Evolutionary conservation across 2,113 vertebrate species (phyloP).

Genomic region (Rhabdomys dilectus): DNA sequence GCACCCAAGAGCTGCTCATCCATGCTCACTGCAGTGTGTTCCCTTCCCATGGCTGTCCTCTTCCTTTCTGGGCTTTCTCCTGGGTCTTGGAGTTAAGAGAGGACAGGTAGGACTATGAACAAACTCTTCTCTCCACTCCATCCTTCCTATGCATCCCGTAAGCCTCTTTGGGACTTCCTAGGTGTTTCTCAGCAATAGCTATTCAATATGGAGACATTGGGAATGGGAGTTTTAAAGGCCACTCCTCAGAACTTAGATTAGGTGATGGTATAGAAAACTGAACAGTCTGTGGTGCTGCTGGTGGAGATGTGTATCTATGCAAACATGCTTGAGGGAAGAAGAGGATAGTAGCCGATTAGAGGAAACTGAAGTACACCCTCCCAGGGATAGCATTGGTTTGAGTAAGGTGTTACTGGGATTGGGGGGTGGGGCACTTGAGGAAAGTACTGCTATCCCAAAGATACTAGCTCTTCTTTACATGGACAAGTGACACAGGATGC

Average conservation of each 20-base stretch:
- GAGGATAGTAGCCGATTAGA: not conserved
- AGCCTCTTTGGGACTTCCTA: not conserved
- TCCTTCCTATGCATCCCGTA: not conserved
- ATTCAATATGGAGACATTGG: not conserved
- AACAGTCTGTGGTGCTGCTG: not conserved
- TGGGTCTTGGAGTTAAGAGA: not conserved
- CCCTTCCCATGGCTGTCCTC: not conserved
- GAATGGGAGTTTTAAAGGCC: not conserved
- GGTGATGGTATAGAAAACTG: not conserved
- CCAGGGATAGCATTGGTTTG: not conserved
- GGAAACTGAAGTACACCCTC: fast-evolving
- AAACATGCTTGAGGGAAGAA: not conserved
- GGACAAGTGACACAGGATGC: not conserved
- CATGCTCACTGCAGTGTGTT: not conserved
- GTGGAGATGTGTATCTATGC: fast-evolving
- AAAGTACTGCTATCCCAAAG: not conserved
- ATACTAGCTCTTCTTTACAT: not conserved
- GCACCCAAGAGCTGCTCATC: fast-evolving
- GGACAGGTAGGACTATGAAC: not conserved
- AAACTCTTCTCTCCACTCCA: not conserved
- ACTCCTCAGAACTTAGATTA: not conserved
- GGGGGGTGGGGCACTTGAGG: not conserved
- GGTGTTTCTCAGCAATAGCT: not conserved
- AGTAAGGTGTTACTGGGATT: not conserved
- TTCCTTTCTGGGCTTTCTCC: not conserved